Percentiles rank a stretch among this genome's conserved stretches.
These are phyloP conservation scores for Hemiscyllium ocellatum DNA, from an alignment of 2,113 vertebrate genomes.

Conservation along the genomic window DNA sequence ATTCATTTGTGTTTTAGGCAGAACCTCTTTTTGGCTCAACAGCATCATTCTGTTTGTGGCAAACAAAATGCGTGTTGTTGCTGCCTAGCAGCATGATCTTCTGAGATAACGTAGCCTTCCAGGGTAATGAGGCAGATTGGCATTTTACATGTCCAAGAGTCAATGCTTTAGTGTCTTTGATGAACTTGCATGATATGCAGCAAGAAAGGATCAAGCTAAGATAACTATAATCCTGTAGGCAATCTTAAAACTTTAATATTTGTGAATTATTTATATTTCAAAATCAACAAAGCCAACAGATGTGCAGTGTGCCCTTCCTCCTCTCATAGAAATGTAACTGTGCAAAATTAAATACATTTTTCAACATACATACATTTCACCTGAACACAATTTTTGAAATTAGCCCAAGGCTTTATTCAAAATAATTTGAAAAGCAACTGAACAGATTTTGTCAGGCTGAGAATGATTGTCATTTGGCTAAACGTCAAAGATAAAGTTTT, in stretches of 20 bases:
- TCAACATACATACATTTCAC: neutral
- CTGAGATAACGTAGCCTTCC: too few relatives aligned
- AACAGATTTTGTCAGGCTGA: neutral
- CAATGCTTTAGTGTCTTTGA: too few relatives aligned
- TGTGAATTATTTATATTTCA: neutral
- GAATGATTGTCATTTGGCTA: neutral
- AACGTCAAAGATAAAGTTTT: neutral
- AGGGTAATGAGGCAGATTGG: too few relatives aligned
- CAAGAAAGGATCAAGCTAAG: too few relatives aligned
- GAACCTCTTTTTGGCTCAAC: too few relatives aligned
- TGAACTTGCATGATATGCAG: too few relatives aligned
- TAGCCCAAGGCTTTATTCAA: neutral
- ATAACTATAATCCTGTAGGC: too few relatives aligned
- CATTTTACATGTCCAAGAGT: too few relatives aligned
- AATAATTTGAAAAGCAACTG: neutral
- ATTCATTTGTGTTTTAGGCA: too few relatives aligned
- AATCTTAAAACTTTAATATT: neutral
- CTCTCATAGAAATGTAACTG: neutral
- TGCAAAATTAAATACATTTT: neutral
- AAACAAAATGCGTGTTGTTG: too few relatives aligned
- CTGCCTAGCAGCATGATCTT: too few relatives aligned
- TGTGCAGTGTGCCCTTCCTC: neutral
- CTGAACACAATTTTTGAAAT: neutral
- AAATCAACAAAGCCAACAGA: neutral
- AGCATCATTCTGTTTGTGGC: too few relatives aligned